These are phyloP conservation scores for Sturnus vulgaris DNA, from an alignment of 2,113 vertebrate genomes.

Conservation along the genomic window DNA sequence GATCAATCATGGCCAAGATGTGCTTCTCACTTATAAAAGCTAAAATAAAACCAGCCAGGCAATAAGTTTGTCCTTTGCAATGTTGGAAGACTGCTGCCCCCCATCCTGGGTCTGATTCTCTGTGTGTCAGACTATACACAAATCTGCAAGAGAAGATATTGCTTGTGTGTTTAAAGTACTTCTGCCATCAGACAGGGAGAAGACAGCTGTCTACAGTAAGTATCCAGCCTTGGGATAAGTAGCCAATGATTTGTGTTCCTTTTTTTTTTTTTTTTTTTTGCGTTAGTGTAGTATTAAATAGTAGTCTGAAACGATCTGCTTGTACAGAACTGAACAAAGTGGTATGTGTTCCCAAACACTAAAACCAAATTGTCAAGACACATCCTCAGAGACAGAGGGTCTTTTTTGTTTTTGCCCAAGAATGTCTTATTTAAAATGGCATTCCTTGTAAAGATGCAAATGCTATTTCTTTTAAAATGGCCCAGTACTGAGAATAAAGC, in stretches of 20 bases:
- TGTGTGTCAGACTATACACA: neutral
- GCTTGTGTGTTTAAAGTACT: neutral
- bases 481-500: constrained; percentile 54
- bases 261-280: too few species aligned
- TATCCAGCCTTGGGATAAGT: neutral
- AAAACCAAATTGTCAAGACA: constrained; percentile 58
- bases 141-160: neutral
- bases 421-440: constrained; percentile 66
- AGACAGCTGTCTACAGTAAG: neutral
- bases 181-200: neutral
- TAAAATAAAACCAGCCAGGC: neutral
- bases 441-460: constrained; percentile 50
- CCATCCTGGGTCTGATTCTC: neutral
- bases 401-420: constrained; percentile 51
- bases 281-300: neutral
- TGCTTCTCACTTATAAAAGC: constrained; percentile 6
- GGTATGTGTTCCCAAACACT: constrained; percentile 38
- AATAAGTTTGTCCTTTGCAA: neutral
- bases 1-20: constrained; percentile 21
- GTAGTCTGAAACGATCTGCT: constrained; percentile 22
- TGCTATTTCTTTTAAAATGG: constrained; percentile 41
- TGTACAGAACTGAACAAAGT: neutral
- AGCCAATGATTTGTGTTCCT: neutral
- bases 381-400: constrained; percentile 38
- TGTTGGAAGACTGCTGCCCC: neutral